Evolutionary conservation across 2,888 invertebrate species (phyloP), one percentile per base, ranked within the genome.

Genomic region (Eupithecia pulchellata): DNA sequence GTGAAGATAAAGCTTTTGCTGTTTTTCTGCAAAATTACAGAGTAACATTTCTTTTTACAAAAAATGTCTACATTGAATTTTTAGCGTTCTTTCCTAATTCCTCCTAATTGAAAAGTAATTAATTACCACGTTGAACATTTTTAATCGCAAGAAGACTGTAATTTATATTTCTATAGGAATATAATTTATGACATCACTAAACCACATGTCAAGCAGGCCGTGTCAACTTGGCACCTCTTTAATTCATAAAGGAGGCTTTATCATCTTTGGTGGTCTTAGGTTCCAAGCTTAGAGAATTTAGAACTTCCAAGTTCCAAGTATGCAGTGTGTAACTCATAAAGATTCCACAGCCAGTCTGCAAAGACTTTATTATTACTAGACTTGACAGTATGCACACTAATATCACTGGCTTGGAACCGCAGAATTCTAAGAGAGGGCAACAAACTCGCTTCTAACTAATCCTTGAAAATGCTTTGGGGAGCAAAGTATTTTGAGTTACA

Each of bases 361-460:
- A 60, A 30, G 57, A 17, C 17, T 60, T 60, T 13, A 61, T 61
- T 61, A 61, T 61, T 34, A 3, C 61, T 34, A 61, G 61, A 61
- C 61, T 61, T 61, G 34, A 61, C 61, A 61, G 14, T 52, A 52
- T 4, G 25, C 20, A 25, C 52, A 13, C 25, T 52, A 52, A 20
- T 25, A 60, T n/a, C 20, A 61, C 32, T 60, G 34, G 34, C 60
- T 61, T 34, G 11, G 11, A 34, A 61, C 34, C 60, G n/a, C 20
- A 32, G 34, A 17, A 30, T 58, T 34, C 20, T 34, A 61, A 61
- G 20, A 36, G 61, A 25, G 61, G 36, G 61, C 61, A 61, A 61
- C 34, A 25, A 61, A 61, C 61, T 61, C 61, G 34, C 34, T 61
- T 29, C 13, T 4, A 14, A 61, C 34, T 36, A 60, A 60, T 34